Base-by-base conservation (phyloP, 1,140 invertebrate genomes). In the Lasioglossum albipes region DNA sequence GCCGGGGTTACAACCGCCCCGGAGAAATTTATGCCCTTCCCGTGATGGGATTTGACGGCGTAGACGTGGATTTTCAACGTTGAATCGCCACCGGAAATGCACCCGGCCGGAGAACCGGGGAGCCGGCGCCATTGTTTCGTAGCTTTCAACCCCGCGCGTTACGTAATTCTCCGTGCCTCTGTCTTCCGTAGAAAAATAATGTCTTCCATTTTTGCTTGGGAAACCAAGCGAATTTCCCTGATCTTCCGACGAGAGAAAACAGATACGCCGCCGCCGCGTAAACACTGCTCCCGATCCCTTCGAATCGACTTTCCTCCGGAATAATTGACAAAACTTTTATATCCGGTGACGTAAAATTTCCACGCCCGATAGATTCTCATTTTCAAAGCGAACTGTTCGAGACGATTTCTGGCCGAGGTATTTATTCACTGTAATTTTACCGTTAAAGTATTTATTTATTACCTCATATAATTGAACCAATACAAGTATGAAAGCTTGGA, bases 31-130 rank as follows among this genome's bases (percentile, higher is more conserved):
- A 81, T 83, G 72, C 82, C 57, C 66, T 65, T 64, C 72, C 65
- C 72, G 79, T 86, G 76, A 87, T 87, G 79, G 78, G 75, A 86
- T 84, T 83, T 86, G 76, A 87, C 76, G 61, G 71, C 27, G 76
- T 84, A 83, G 77, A 72, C 66, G 67, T 78, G 75, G 57, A 85
- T 85, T 85, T 78, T 78, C 79, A 72, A 66, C 79, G 66, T 64
- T 57, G 74, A 69, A 69, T 75, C 73, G 72, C 22, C 65, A 68
- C 7, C 22, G n/a, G 42, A 74, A 74, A 62, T 31, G 41, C 41
- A 59, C 36, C 54, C 65, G 10, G 16, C 2, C 20, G 16, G 57
- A 13, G 54, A 61, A 61, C 54, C 66, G 42, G 31, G 31, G 61
- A 70, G 36, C 52, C 52, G 41, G 52, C 31, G 7, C 75, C 45